These are phyloP conservation scores for Bugulina stolonifera DNA, from an alignment of 2,888 invertebrate genomes.

Conservation along the genomic window DNA sequence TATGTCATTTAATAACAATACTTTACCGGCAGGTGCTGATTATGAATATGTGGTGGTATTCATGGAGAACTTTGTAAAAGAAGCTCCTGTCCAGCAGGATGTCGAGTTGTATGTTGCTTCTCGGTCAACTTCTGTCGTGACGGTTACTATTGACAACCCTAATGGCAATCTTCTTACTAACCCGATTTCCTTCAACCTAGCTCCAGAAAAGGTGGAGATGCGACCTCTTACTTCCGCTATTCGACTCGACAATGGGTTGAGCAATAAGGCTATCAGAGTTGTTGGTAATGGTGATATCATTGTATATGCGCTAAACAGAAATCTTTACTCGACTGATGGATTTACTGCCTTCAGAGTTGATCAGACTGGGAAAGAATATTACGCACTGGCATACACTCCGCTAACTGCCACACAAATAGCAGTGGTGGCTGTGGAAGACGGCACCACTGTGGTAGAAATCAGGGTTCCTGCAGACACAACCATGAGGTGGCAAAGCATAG, in stretches of 20 bases:
- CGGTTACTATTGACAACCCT: slow-evolving; percentile 2
- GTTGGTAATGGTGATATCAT: slow-evolving; percentile 2
- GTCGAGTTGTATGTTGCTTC: slow-evolving; percentile 7
- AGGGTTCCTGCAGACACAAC: neutral
- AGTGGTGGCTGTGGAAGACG: slow-evolving; percentile 17
- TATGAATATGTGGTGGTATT: slow-evolving; percentile 8
- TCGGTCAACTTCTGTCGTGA: neutral
- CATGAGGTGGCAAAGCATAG: neutral
- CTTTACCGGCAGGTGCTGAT: too few species aligned
- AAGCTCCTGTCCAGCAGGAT: neutral
- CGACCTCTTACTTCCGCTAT: neutral
- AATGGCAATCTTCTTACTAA: neutral
- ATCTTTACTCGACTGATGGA: slow-evolving; percentile 5
- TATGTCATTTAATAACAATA: too few species aligned
- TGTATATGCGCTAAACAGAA: slow-evolving; percentile 18
- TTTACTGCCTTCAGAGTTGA: slow-evolving; percentile 19
- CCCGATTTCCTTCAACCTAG: neutral
- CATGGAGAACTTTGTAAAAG: neutral
- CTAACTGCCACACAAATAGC: neutral
- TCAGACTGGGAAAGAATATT: slow-evolving; percentile 7
- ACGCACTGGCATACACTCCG: slow-evolving; percentile 8
- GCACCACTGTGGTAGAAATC: neutral
- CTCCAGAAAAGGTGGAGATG: neutral
- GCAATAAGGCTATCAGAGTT: neutral
- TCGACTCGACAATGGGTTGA: neutral